Conservation (phyloP, 2,113 vertebrate genomes). For the Siphamia tubifer region DNA sequence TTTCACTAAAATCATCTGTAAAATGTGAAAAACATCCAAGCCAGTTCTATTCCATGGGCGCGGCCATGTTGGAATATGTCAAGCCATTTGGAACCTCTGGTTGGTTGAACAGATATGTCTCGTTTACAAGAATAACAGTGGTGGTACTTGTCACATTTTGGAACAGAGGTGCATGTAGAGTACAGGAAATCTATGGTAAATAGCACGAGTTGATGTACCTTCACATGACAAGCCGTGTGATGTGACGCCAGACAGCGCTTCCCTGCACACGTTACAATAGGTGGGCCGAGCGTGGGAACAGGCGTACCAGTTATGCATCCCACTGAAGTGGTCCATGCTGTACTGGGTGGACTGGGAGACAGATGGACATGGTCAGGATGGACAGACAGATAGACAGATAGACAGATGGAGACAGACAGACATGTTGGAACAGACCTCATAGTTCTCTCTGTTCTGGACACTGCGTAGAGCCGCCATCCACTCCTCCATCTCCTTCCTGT, state of each 20-base stretch:
- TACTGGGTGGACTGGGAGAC: conserved; percentile 91
- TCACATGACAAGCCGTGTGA: conserved; percentile 96
- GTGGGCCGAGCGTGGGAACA: conserved; percentile 95
- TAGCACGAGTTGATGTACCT: too few relatives aligned
- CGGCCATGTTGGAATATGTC: too few relatives aligned
- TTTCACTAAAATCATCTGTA: too few relatives aligned
- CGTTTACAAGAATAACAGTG: too few relatives aligned
- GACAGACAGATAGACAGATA: background rate
- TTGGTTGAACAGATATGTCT: too few relatives aligned
- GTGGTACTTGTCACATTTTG: too few relatives aligned
- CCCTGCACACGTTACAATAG: conserved; percentile 95
- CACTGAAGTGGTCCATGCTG: conserved; percentile 99
- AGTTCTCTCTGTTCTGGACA: conserved; percentile 92
- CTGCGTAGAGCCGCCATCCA: conserved; percentile 94
- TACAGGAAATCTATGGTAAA: too few relatives aligned
- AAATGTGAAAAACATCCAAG: too few relatives aligned
- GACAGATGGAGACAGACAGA: background rate
- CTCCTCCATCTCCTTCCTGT: conserved; percentile 99
- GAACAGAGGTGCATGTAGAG: too few relatives aligned
- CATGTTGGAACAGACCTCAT: conserved; percentile 82
- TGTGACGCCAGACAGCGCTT: conserved; percentile 92
- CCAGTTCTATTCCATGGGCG: too few relatives aligned
- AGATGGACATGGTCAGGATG: conserved; percentile 11
- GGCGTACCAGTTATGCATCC: conserved; percentile 98
- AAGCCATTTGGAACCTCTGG: too few relatives aligned